Percentiles rank a stretch among this genome's conserved stretches.
These are phyloP conservation scores for Ramphastos sulfuratus DNA, from an alignment of 2,113 vertebrate species.

Conservation along the genomic window DNA sequence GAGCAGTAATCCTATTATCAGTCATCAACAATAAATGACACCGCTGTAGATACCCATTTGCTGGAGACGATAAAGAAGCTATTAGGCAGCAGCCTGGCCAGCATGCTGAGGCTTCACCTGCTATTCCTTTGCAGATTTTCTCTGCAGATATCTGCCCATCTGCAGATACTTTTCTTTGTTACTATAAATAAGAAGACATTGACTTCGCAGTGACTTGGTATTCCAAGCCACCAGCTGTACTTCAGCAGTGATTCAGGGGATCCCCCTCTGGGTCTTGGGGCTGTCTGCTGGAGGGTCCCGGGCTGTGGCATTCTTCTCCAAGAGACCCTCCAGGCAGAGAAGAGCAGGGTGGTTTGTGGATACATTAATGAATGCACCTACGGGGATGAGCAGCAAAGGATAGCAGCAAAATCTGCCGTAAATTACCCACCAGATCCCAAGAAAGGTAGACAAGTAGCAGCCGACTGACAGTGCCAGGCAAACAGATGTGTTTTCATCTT, in stretches of 20 bases:
- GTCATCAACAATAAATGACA: slow-evolving; percentile 46
- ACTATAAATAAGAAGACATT: background rate
- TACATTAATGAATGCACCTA: background rate
- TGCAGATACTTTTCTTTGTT: background rate
- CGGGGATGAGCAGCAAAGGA: background rate
- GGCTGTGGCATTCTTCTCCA: background rate
- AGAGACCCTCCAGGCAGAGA: background rate
- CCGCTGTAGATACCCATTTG: slow-evolving; percentile 30
- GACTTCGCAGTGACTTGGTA: background rate
- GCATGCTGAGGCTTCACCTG: slow-evolving; percentile 23
- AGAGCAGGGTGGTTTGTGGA: background rate
- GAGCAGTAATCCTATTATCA: slow-evolving; percentile 63
- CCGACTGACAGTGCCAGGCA: background rate
- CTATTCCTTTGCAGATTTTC: slow-evolving; percentile 30
- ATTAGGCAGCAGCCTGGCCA: slow-evolving; percentile 28
- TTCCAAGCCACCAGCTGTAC: background rate
- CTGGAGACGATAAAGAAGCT: slow-evolving; percentile 40
- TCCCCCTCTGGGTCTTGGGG: background rate
- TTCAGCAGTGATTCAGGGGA: background rate
- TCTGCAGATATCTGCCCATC: slow-evolving; percentile 8
- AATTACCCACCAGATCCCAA: background rate
- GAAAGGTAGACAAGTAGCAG: background rate
- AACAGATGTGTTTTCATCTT: slow-evolving; percentile 27
- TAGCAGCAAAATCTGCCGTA: background rate
- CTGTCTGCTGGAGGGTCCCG: background rate